Evolutionary conservation across 2,888 invertebrate genomes (phyloP), one percentile per base, ranked within the genome.

Genomic region (Eumacrocentrus americanus): DNA sequence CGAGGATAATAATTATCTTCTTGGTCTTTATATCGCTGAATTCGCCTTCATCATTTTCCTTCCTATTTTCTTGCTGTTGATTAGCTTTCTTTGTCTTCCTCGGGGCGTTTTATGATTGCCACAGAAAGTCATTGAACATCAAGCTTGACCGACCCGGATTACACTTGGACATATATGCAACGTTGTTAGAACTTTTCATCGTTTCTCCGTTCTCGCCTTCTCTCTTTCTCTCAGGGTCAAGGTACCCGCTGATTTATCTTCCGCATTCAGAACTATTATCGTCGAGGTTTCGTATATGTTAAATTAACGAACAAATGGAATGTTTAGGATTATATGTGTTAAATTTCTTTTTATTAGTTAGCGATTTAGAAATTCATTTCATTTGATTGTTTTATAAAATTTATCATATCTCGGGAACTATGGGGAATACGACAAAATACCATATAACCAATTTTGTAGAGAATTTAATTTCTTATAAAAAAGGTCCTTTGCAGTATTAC

Each of bases 101-200:
- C 6, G 12, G 12, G 11, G 25, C 16, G 23, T 22, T 47, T n/a
- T n/a, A n/a, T n/a, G n/a, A n/a, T n/a, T n/a, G n/a, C n/a, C 64
- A 67, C 71, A 71, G 70, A 75, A 74, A 75, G 74, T 76, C 72
- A 73, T 72, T 72, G 71, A 61, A 68, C 71, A 70, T n/a, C n/a
- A n/a, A n/a, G 72, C 71, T 71, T 68, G 63, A 58, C 70, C 75
- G 75, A 74, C 72, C 73, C 70, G 70, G 71, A 74, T 74, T 68
- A 69, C 71, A 62, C 64, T 66, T 61, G 63, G 62, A 59, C 35
- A 48, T 18, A 47, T 37, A 53, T 54, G 46, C n/a, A n/a, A n/a
- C n/a, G n/a, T n/a, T n/a, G 46, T 61, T 65, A 57, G 60, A 53
- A 58, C 63, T 60, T 63, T 63, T 63, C 59, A 60, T 62, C 52